Conservation (phyloP, 2,888 invertebrate genomes). For the Agonum fuliginosum region DNA sequence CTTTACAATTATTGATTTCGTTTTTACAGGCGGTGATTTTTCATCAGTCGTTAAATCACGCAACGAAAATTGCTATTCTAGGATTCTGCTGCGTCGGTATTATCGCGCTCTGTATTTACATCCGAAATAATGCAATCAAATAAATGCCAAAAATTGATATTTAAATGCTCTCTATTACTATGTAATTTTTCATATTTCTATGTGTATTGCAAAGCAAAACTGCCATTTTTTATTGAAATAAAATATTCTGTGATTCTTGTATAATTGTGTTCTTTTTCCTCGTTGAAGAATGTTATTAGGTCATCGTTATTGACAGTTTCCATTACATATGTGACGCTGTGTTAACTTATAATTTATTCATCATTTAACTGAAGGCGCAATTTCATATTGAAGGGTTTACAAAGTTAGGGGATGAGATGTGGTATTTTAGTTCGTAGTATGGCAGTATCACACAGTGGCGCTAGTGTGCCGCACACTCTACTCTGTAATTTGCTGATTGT, state of each 20-base stretch:
- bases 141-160: slow-evolving; percentile 34
- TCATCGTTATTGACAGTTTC: slow-evolving; percentile 47
- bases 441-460: too few relatives aligned
- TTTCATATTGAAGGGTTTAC: too few relatives aligned
- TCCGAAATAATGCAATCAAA: slow-evolving; percentile 49
- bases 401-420: too few relatives aligned
- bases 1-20: not conserved
- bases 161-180: slow-evolving; percentile 31
- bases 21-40: slow-evolving; percentile 43
- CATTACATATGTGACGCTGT: slow-evolving; percentile 23
- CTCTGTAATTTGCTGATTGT: too few relatives aligned
- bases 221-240: slow-evolving; percentile 56
- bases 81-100: slow-evolving; percentile 47
- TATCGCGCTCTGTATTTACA: slow-evolving; percentile 48
- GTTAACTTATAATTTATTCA: slow-evolving; percentile 50
- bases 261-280: not conserved
- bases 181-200: slow-evolving; percentile 31
- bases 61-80: slow-evolving; percentile 44
- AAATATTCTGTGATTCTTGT: slow-evolving; percentile 55
- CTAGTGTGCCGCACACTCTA: too few relatives aligned
- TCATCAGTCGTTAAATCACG: slow-evolving; percentile 44
- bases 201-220: slow-evolving; percentile 45
- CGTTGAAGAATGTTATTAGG: not conserved
- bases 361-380: not conserved
- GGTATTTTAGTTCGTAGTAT: too few relatives aligned